Base-by-base conservation (phyloP, 1,140 invertebrate species). In the Chironomus striatipennis region DNA sequence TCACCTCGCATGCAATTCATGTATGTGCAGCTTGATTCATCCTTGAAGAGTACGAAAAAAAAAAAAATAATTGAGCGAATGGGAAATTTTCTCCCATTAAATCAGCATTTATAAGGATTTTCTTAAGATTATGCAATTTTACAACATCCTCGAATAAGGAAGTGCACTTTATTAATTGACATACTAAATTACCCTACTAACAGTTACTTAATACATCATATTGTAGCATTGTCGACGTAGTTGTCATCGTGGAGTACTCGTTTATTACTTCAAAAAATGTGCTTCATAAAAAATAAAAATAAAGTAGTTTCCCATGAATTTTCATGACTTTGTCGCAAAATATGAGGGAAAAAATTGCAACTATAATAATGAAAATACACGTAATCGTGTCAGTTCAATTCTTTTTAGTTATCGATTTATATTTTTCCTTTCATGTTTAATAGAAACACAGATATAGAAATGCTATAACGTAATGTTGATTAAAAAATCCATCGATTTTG, bases 51-150 rank as follows among this genome's bases (percentile, higher is more conserved):
- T 15, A 34, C 24, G 24, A 34, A 34, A 34, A 34, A 5, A 34
- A 34, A 5, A 34, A 34, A 34, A 34, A 34, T 34, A 34, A 34
- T 34, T 34, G 24, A 34, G 24, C n/a, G 47, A 57, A 57, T 12
- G 43, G 12, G n/a, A 57, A 57, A 57, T 57, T 57, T 57, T n/a
- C 9, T 57, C n/a, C 12, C 9, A 15, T 57, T 2, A 34, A 34
- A 34, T 34, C 24, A 34, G 24, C 24, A 34, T 57, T 57, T 57
- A 12, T 15, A 57, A 12, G 12, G n/a, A 57, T 57, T 57, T 57
- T 57, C 47, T 57, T n/a, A 57, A n/a, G 47, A 57, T 57, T 57
- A 57, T 57, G 47, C 47, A 57, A 57, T 57, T 57, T 15, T 57
- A 5, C 12, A 57, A 15, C n/a, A n/a, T n/a, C n/a, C n/a, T n/a